These are phyloP conservation scores for Druceiella hillmani DNA, from an alignment of 2,888 invertebrate genomes.

Conservation along the genomic window DNA sequence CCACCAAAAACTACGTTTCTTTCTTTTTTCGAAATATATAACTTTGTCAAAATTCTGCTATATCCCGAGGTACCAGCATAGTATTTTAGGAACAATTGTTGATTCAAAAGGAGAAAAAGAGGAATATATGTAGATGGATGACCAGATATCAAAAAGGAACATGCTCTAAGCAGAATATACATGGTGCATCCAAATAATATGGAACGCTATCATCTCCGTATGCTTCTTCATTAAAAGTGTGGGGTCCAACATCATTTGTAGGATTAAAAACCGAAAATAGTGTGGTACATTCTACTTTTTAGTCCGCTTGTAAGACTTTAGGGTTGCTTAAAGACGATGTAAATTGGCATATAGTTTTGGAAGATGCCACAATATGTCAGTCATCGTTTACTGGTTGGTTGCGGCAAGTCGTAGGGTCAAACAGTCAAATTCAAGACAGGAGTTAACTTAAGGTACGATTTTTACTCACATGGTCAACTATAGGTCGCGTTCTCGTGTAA, in stretches of 20 bases:
- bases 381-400: background rate
- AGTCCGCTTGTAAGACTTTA: background rate
- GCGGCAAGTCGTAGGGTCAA: no score
- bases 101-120: background rate
- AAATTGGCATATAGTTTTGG: background rate
- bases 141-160: background rate
- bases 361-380: background rate
- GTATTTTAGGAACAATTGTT: background rate
- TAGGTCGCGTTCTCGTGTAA: no score
- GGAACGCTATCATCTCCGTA: background rate
- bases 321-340: background rate
- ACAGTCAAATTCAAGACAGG: no score
- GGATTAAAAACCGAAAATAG: background rate
- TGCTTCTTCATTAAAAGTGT: background rate
- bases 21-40: background rate
- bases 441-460: no score
- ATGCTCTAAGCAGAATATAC: background rate
- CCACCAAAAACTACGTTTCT: background rate
- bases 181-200: no score
- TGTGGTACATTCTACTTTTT: background rate
- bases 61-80: background rate
- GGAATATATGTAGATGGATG: background rate
- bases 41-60: background rate
- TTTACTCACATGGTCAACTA: no score
- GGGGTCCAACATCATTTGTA: background rate